Percentiles rank a stretch among this genome's conserved stretches.
These are phyloP conservation scores for Centropus unirufus DNA, from an alignment of 2,113 vertebrate genomes.

Conservation along the genomic window DNA sequence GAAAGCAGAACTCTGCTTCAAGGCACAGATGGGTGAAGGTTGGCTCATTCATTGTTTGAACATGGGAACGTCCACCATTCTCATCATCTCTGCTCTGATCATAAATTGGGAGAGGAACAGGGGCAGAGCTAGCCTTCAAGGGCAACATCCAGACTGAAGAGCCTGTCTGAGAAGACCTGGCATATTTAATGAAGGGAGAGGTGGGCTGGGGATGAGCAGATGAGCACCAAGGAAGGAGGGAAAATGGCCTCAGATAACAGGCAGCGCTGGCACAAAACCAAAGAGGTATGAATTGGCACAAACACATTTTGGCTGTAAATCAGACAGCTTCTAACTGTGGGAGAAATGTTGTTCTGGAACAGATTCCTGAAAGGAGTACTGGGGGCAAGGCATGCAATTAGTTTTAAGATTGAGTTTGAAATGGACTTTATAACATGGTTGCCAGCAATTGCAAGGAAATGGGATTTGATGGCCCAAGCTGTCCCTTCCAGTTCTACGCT, in stretches of 20 bases:
- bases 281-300: conserved; percentile 47
- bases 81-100: not conserved
- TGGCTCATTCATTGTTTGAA: not conserved
- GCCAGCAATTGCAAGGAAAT: conserved; percentile 52
- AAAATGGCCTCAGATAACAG: conserved; percentile 9
- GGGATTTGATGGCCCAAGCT: conserved; percentile 6
- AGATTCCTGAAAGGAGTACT: not conserved
- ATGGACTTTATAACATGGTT: conserved; percentile 32
- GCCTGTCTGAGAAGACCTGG: not conserved
- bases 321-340: conserved; percentile 31
- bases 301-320: conserved; percentile 43
- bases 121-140: not conserved
- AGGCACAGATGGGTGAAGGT: not conserved
- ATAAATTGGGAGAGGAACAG: not conserved
- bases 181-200: not conserved
- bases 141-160: not conserved
- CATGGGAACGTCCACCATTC: rapidly evolving
- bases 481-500: not conserved
- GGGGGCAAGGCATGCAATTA: conserved; percentile 46
- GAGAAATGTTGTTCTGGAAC: conserved; percentile 55
- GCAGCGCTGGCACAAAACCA: conserved; percentile 21
- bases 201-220: not conserved
- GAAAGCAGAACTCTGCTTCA: not conserved
- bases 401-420: conserved; percentile 56
- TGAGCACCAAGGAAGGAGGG: not conserved